Evolutionary conservation across 2,797 vertebrate genomes (phyloP), one percentile per base, ranked within the genome.

Genomic region (Manis pentadactyla): DNA sequence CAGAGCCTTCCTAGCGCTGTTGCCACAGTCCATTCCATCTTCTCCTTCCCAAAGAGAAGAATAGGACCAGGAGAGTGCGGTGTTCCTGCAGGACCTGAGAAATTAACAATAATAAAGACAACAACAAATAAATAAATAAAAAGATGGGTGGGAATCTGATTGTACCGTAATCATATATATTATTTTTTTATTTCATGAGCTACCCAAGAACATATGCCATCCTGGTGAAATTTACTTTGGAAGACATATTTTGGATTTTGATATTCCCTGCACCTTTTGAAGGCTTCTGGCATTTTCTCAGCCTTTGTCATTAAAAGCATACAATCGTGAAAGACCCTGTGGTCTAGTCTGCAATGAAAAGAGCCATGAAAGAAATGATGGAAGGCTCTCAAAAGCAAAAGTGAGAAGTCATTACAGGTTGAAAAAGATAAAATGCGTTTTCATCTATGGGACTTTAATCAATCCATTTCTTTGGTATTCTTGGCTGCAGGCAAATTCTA

Each of bases 271-370:
- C 49, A 87, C 11, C 19, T 93, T 94, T 96, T 95, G 34, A 89
- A 89, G 37, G 34, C 37, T 89, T 81, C 74, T 78, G 13, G 31
- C 86, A 87, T 78, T 68, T 73, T 92, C 57, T 90, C 88, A 15
- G 37, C 9, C 34, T 86, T 83, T 91, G 13, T 93, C 82, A 92
- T 96, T 79, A 92, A 96, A 88, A 37, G 31, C 14, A 94, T 53
- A 61, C 34, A 74, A 71, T 94, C 96, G 74, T 95, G 83, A 96
- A 95, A 69, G 42, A 64, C 25, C 13, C 46, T 34, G 7, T 87
- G 21, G 61, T 78, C 68, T 27, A 34, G 7, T 91, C 42, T 91
- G 42, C 84, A 87, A 83, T 83, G 57, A 89, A 85, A 86, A 88
- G 69, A 69, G 11, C 15, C 66, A 86, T 42, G 46, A 84, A 87